Conservation (phyloP, 2,888 invertebrate genomes). For the Nematopogon swammerdamellus region DNA sequence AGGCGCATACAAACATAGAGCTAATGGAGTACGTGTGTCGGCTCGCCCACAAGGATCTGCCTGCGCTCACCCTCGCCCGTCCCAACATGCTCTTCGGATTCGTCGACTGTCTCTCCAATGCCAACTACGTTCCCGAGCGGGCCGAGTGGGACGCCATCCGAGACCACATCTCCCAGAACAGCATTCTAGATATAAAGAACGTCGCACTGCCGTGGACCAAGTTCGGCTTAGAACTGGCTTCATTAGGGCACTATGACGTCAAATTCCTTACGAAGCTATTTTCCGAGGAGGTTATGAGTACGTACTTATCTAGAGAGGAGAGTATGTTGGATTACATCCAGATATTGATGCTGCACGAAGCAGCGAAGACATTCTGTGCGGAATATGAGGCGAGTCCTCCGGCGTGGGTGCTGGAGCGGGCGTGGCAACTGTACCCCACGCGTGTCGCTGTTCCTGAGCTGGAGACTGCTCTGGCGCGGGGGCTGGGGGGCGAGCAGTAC, state of each 20-base stretch:
- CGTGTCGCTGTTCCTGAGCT: slow-evolving; percentile 34
- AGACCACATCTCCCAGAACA: slow-evolving; percentile 34
- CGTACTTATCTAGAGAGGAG: slow-evolving; percentile 27
- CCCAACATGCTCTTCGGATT: slow-evolving; percentile 41
- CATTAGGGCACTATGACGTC: slow-evolving; percentile 57
- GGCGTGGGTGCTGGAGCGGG: slow-evolving; percentile 27
- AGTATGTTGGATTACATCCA: slow-evolving; percentile 42
- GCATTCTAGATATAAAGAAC: slow-evolving; percentile 28
- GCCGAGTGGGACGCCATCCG: slow-evolving; percentile 47
- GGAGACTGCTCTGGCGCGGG: slow-evolving; percentile 41
- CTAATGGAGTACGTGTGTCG: slow-evolving; percentile 58
- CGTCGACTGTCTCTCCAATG: slow-evolving; percentile 52
- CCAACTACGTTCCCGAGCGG: slow-evolving; percentile 56
- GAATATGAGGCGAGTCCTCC: slow-evolving; percentile 35
- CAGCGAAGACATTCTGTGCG: slow-evolving; percentile 42
- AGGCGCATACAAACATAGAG: slow-evolving; percentile 56
- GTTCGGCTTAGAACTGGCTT: slow-evolving; percentile 53
- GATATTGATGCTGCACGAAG: slow-evolving; percentile 54
- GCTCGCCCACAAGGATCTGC: slow-evolving; percentile 35
- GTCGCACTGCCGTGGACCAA: slow-evolving; percentile 48
- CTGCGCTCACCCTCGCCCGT: slow-evolving; percentile 30
- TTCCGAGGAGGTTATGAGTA: slow-evolving; percentile 39
- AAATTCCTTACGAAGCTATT: slow-evolving; percentile 51
- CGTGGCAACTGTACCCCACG: slow-evolving; percentile 25
- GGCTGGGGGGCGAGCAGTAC: slow-evolving; percentile 56